phyloP scores from a whole-genome alignment of 1,140 invertebrate species.

The Ptiloglossa arizonensis region DNA sequence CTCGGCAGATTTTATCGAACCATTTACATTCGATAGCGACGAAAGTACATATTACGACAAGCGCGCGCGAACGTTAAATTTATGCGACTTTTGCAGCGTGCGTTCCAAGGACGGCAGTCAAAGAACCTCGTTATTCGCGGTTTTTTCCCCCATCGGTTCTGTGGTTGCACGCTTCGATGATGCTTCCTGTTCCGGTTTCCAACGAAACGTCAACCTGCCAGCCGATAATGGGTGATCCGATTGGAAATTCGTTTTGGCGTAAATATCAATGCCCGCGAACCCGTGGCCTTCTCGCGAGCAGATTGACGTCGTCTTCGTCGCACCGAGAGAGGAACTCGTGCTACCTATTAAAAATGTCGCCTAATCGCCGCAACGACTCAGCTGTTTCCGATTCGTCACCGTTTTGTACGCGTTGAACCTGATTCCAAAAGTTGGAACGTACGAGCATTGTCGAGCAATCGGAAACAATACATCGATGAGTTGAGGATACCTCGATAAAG shows the following conservation, averaged over 20 bases:
- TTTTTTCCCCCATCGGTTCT: constrained; percentile 22
- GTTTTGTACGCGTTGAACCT: not conserved
- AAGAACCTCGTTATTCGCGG: constrained; percentile 10
- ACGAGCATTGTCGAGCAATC: no score
- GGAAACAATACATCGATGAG: no score
- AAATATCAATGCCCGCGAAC: not conserved
- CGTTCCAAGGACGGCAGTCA: constrained; percentile 28
- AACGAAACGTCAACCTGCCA: constrained; percentile 11
- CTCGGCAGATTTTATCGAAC: not conserved
- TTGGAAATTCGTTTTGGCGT: not conserved
- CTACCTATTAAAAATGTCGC: not conserved
- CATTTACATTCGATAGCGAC: no score
- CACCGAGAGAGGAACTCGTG: not conserved
- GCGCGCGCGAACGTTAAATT: not conserved
- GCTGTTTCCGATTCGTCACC: not conserved
- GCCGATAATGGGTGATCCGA: not conserved
- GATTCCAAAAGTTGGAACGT: no score
- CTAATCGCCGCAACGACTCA: no score
- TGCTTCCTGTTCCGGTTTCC: constrained; percentile 51
- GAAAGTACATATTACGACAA: not conserved
- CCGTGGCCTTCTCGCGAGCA: not conserved
- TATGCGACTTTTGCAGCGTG: not conserved
- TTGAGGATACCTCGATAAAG: no score
- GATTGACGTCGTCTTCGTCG: not conserved
- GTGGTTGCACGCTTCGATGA: constrained; percentile 34